Evolutionary conservation across 2,888 invertebrate species (phyloP), one percentile per base, ranked within the genome.

Genomic region (Tineola bisselliella): DNA sequence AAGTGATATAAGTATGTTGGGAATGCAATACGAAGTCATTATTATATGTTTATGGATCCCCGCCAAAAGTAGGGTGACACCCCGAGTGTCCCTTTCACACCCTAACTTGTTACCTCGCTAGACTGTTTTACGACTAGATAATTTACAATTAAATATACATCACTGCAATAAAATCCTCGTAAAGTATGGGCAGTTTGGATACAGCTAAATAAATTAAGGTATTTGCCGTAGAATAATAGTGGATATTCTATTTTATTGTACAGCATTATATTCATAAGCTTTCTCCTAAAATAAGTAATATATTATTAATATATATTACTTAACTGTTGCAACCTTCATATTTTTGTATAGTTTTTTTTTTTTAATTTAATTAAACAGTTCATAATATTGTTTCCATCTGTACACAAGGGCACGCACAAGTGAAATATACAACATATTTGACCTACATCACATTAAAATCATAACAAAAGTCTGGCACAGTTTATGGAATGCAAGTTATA

Each of bases 51-150:
- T 1, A 12, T 11, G 15, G 15, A 57, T 18, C 3, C 17, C 15
- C 33, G 33, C 19, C 58, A 33, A 58, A 54, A 54, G 5, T 31
- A 13, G 58, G 31, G 8, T 8, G 33, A 15, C 15, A 12, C 13
- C 58, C 54, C 48, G 48, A 48, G 19, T n/a, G n/a, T 19, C 56
- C 58, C 58, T 54, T 33, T 33, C n/a, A 11, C 58, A 31, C 58
- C 58, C 58, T 12, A 58, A 33, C 10, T 58, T 19, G 33, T n/a
- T 15, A 58, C 43, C 59, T 44, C 31, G 25, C 18, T 33, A 61
- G 48, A 60, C 60, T 17, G 38, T 54, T 60, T 62, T 62, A 62
- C 62, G 62, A 60, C 60, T 30, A 60, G 60, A 62, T 60, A 62
- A 60, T 60, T 48, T 43, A 56, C 62, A 60, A 60, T 44, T 62